Base-by-base conservation (phyloP, 2,797 vertebrate genomes). In the Margarornis squamiger region DNA sequence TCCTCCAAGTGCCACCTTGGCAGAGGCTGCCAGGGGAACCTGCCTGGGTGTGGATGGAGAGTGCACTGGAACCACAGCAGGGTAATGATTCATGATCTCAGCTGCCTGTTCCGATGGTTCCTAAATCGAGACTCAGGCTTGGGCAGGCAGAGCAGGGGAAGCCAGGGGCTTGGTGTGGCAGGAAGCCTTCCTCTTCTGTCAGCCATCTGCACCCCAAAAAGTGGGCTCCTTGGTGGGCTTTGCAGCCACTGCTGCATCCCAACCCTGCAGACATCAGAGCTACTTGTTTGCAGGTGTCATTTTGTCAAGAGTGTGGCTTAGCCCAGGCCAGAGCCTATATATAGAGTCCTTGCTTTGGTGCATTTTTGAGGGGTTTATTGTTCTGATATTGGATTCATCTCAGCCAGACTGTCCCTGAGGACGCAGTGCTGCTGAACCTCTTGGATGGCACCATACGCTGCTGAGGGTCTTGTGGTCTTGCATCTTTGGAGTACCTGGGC, bases 241-340 rank as follows among this genome's bases (percentile, higher is more conserved):
- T 70, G 62, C 86, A 89, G 92, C 83, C 85, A 57, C 63, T 66
- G 76, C 74, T 65, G 46, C 36, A 26, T 84, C 67, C 36, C 88
- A 94, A 38, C 68, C 86, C 85, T 86, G 87, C 82, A 90, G 91
- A 78, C 72, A 94, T 94, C 88, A 82, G 90, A 96, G 83, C 75
- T 95, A 20, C 96, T 97, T 97, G 85, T 93, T 96, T 88, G 88
- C 4, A 36, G 78, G 87, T 95, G 94, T 96, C 73, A 38, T 90
- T 95, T 84, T 88, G 77, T 87, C 85, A 90, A 95, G 75, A 14
- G 46, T 95, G 93, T 1, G 9, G 89, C 90, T 88, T 77, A 86
- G 82, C 74, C 85, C 58, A 70, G 86, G 84, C 82, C 81, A 70
- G 77, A 90, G 72, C 92, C 96, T 95, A 95, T 96, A 93, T 94